Evolutionary conservation across 2,113 vertebrate genomes (phyloP), one percentile per base, ranked within the genome.

Genomic region (Microtus pennsylvanicus): DNA sequence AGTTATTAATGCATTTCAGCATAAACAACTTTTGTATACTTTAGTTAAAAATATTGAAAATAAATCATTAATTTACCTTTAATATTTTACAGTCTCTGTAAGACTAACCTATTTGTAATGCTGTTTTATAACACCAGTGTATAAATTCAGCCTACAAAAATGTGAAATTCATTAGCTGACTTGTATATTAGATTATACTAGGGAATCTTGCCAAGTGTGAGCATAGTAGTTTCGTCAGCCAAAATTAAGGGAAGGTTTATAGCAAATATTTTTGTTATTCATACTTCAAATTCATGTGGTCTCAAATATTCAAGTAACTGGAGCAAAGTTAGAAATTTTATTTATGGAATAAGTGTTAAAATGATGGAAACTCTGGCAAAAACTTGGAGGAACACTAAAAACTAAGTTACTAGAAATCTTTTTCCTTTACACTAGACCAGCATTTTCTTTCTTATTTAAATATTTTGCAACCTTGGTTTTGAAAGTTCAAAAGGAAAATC

Each of bases 251-350:
- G 22, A 94, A 96, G 33, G 61, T 69, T 94, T 96, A 75, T 75
- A 80, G 87, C 19, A 94, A 93, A 94, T 96, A 93, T 93, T 97
- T 97, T 95, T 95, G 80, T 96, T 97, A 82, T 96, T 95, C 76
- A 89, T 94, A 92, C 52, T 95, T 97, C 30, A 95, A 82, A 94
- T 90, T 96, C 21, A 90, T 93, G 91, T 95, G 61, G 47, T 92
- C 55, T 92, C 76, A 96, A 95, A 90, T 96, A 96, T 42, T 65
- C 61, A 94, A 91, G 45, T 87, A 82, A 74, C 22, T 91, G 61
- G 93, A 94, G 35, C 33, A 86, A 94, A 96, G 82, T 87, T 82
- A 75, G 65, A 95, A 91, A 69, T 97, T 97, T 77, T 94, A 82
- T 85, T 38, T n/a, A 42, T 91, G 78, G 22, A 87, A 38, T 88